Conservation (phyloP, 1,140 invertebrate species). For the Anastatus disparis region DNA sequence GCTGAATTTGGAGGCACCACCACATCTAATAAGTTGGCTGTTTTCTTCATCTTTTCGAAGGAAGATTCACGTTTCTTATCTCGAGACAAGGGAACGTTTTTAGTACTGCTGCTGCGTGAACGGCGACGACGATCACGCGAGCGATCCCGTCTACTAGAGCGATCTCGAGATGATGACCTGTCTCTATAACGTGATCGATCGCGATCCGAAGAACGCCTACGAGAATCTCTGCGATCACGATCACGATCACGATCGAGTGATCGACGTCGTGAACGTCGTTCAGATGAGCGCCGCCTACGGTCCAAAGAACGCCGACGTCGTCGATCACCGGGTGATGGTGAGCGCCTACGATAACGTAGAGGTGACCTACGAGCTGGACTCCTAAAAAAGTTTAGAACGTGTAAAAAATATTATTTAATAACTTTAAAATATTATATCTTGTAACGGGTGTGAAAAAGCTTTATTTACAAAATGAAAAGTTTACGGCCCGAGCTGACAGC, state of each 20-base stretch:
- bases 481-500: too few relatives aligned
- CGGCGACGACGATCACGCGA: slow-evolving; percentile 55
- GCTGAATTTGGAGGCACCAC: neutral
- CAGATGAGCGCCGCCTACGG: slow-evolving; percentile 59
- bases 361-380: slow-evolving; percentile 54
- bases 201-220: slow-evolving; percentile 64
- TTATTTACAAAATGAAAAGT: too few relatives aligned
- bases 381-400: too few relatives aligned
- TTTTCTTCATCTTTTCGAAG: slow-evolving; percentile 18
- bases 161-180: slow-evolving; percentile 62
- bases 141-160: slow-evolving; percentile 58
- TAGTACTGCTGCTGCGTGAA: slow-evolving; percentile 47
- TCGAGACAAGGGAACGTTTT: slow-evolving; percentile 51
- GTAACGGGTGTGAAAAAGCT: too few relatives aligned
- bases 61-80: slow-evolving; percentile 51
- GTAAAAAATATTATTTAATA: too few relatives aligned
- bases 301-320: slow-evolving; percentile 60
- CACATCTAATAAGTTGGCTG: neutral
- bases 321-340: slow-evolving; percentile 53
- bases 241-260: slow-evolving; percentile 58
- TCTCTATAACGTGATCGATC: slow-evolving; percentile 54
- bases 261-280: slow-evolving; percentile 64
- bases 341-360: slow-evolving; percentile 55
- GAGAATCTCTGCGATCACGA: slow-evolving; percentile 49
- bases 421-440: too few relatives aligned